Base-by-base conservation (phyloP, 2,113 vertebrate species). In the Astatoreochromis straeleni region DNA sequence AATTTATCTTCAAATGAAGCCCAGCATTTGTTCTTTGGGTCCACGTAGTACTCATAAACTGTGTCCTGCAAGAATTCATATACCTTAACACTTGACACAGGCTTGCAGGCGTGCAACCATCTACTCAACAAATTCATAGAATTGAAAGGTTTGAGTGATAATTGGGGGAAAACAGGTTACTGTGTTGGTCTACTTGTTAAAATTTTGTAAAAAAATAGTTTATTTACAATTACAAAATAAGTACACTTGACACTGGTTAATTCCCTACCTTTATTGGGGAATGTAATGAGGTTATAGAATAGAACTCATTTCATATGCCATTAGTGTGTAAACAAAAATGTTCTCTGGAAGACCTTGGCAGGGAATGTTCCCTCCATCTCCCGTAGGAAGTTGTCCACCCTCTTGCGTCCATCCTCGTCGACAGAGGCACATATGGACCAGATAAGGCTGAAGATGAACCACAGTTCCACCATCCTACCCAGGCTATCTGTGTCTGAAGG, bases 361-460 rank as follows among this genome's bases (percentile, higher is more conserved):
- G 98, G 98, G 86, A 98, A 98, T 87, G 95, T 97, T n/a, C 96
- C 96, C 24, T 97, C 97, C 2, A 97, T 95, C 90, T 98, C 97
- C 4, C 97, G 95, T 14, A 98, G 93, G 90, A 96, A 98, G 63
- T 90, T 97, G 94, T 98, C 97, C 0, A 98, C 95, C 91, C 96
- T 98, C 93, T 96, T 97, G 51, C 97, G 96, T 24, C 98, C 97
- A 2, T 97, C 96, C 85, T 98, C 97, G 5, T 98, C 97, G 81
- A 98, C 98, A 0, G 97, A 97, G 3, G 97, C 97, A 10, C 98
- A 97, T 35, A 98, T 90, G 1, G 98, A 98, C 98, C 98, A 98
- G 94, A 98, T 97, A 84, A 98, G 95, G 87, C 97, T 97, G 95
- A 98, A 98, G 84, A 97, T 91, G 84, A 98, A 98, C 63, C 94